Evolutionary conservation across 2,888 invertebrate species (phyloP).

Genomic region (Pyrgus malvae): DNA sequence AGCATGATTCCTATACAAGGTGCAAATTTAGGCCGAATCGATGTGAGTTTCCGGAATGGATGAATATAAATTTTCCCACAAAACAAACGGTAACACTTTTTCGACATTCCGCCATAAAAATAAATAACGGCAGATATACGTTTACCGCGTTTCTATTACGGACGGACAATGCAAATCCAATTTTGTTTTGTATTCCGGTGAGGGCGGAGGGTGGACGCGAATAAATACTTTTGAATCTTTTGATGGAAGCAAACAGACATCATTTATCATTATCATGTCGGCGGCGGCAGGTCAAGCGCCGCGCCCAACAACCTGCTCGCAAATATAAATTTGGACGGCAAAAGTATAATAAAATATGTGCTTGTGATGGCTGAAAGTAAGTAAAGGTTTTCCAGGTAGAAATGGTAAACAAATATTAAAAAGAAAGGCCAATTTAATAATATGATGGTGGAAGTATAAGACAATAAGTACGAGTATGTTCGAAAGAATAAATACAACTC

Average conservation of each 20-base stretch:
- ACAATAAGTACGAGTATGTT: no score
- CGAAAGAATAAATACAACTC: no score
- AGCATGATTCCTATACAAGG: no score
- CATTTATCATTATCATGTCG: constrained; percentile 76
- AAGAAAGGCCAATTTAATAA: no score
- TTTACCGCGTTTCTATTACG: constrained; percentile 44
- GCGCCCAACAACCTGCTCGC: constrained; percentile 49
- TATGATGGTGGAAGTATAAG: no score
- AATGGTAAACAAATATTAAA: no score
- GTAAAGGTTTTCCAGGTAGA: no score
- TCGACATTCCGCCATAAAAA: constrained; percentile 1
- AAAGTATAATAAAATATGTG: neutral
- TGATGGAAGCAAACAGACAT: constrained; percentile 58
- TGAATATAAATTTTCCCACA: no score
- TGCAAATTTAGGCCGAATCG: no score
- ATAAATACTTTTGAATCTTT: constrained; percentile 68
- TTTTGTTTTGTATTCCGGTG: constrained; percentile 48
- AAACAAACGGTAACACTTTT: neutral
- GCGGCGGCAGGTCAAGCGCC: constrained; percentile 50
- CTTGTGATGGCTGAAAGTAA: neutral
- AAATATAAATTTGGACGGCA: constrained; percentile 11
- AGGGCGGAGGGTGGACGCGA: constrained; percentile 50
- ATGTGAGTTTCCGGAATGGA: no score
- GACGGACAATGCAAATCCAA: constrained; percentile 60
- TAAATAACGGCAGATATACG: constrained; percentile 7